Conservation (phyloP, 2,113 vertebrate genomes). For the Crotalus horridus region DNA sequence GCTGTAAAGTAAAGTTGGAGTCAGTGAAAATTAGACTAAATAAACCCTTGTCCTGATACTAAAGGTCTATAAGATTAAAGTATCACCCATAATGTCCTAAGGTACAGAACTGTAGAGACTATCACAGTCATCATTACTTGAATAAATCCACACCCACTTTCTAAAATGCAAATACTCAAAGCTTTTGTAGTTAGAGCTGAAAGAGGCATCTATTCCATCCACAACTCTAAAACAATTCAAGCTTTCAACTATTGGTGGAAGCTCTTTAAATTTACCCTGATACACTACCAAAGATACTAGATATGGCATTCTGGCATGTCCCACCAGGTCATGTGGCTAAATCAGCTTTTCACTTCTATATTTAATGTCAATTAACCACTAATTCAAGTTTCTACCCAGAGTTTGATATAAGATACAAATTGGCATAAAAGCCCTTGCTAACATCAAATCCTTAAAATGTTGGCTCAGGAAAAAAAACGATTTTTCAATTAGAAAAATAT, state of each 20-base stretch:
- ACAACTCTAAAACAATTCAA: neutral
- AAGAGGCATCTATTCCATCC: neutral
- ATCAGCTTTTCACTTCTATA: neutral
- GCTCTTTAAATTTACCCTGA: neutral
- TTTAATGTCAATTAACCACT: neutral
- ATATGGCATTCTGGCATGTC: neutral
- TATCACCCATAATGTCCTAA: neutral
- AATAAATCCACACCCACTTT: neutral
- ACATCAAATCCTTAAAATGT: neutral
- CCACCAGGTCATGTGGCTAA: neutral
- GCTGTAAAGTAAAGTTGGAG: neutral
- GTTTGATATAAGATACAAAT: neutral
- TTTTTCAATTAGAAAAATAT: neutral
- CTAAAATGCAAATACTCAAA: neutral
- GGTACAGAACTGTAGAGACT: neutral
- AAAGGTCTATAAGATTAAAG: neutral
- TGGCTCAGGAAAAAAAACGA: neutral
- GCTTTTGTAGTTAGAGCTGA: neutral
- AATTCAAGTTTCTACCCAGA: neutral
- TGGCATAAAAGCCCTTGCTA: neutral
- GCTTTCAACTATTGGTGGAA: neutral
- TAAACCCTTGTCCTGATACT: neutral
- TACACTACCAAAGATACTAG: neutral
- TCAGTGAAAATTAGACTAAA: neutral
- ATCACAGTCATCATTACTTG: neutral